A percentile compares a stretch with the other conserved stretches of the same genome.
Evolutionary conservation across 2,797 vertebrate species (phyloP).

Genomic region (Lepus townsendii): DNA sequence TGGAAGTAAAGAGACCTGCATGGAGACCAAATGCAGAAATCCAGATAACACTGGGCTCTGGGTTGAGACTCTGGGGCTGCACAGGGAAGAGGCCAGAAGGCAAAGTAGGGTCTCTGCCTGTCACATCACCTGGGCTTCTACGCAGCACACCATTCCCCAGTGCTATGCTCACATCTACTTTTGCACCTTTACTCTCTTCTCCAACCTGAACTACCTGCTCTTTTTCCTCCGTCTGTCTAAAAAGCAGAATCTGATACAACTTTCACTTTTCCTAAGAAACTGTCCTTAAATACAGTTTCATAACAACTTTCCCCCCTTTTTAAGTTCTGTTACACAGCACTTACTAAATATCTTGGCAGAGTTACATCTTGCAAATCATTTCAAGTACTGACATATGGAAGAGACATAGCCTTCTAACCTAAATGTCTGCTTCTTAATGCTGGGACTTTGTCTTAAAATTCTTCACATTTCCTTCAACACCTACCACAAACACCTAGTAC

Average conservation of each 20-base stretch:
- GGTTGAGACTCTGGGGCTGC: neutral
- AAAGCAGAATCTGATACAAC: neutral
- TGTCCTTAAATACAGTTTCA: neutral
- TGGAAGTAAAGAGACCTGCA: neutral
- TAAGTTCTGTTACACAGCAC: neutral
- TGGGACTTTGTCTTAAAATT: neutral
- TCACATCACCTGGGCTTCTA: rapidly evolving
- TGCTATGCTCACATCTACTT: neutral
- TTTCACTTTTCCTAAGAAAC: neutral
- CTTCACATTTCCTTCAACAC: neutral
- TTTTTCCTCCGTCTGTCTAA: neutral
- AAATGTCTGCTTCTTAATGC: neutral
- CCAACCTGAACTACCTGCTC: neutral
- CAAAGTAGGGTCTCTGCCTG: neutral
- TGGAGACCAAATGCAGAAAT: neutral
- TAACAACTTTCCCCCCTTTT: neutral
- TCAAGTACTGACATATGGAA: neutral
- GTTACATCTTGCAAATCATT: neutral
- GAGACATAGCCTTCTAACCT: neutral
- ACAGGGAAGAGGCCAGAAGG: too few relatives aligned
- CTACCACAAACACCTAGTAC: neutral
- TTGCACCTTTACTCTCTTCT: neutral
- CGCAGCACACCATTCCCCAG: rapidly evolving
- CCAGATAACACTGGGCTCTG: neutral
- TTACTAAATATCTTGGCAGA: neutral